These are phyloP conservation scores for Xenus cinereus DNA, from an alignment of 2,113 vertebrate species.

Conservation along the genomic window DNA sequence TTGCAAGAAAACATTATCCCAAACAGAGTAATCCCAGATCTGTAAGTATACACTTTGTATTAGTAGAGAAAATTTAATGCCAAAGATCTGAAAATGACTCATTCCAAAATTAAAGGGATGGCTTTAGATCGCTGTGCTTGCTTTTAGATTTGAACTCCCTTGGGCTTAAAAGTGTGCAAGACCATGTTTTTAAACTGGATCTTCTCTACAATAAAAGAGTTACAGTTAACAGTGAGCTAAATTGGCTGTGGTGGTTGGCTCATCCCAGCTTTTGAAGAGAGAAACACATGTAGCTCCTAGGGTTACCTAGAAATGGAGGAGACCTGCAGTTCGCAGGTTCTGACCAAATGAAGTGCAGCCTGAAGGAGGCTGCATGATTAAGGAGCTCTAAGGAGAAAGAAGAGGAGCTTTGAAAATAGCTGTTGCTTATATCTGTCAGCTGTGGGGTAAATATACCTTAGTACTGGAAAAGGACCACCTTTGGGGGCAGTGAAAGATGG, in stretches of 20 bases:
- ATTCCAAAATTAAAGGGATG: neutral
- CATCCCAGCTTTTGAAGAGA: neutral
- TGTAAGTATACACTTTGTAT: neutral
- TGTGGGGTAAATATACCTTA: neutral
- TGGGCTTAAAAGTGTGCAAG: neutral
- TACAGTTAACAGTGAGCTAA: neutral
- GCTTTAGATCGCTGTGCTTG: neutral
- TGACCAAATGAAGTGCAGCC: neutral
- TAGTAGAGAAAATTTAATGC: neutral
- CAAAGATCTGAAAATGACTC: neutral
- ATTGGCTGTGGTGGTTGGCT: neutral
- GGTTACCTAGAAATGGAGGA: neutral
- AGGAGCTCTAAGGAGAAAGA: neutral
- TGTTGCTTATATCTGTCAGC: neutral
- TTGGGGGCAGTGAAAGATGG: neutral
- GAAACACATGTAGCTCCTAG: neutral
- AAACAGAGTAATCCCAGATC: neutral
- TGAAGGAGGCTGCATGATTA: neutral
- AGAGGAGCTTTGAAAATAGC: neutral
- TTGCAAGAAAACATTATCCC: neutral
- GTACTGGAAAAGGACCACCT: neutral
- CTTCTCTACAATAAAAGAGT: neutral
- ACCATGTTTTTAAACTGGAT: neutral
- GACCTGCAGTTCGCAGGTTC: neutral
- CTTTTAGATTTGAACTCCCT: neutral